A percentile compares a stretch with the other conserved stretches of the same genome.
These are phyloP conservation scores for Hippocampus comes DNA, from an alignment of 2,113 vertebrate genomes.

Conservation along the genomic window DNA sequence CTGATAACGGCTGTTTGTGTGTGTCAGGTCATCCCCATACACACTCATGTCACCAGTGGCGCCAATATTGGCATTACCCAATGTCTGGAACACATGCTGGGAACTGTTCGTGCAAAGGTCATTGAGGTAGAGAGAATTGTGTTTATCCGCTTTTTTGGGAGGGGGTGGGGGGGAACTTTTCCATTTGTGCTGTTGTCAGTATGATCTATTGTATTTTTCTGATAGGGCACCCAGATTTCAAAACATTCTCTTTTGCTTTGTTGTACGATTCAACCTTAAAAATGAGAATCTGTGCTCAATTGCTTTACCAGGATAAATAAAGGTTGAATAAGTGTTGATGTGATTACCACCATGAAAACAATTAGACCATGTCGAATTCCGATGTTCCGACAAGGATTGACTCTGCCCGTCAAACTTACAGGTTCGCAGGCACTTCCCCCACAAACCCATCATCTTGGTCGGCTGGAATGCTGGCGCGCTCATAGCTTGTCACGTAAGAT, in stretches of 20 bases:
- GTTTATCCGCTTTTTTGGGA: background rate
- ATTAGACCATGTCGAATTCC: background rate
- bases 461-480: slow-evolving; percentile 95
- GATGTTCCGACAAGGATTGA: background rate
- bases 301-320: background rate
- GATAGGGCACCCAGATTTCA: background rate
- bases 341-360: too few relatives aligned
- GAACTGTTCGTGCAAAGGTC: slow-evolving; percentile 85
- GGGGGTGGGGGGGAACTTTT: too few relatives aligned
- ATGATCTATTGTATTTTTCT: background rate
- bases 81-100: slow-evolving; percentile 94
- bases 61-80: slow-evolving; percentile 86
- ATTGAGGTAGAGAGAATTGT: slow-evolving; percentile 77
- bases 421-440: slow-evolving; percentile 95
- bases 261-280: background rate
- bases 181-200: background rate
- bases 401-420: slow-evolving; percentile 38
- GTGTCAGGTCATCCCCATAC: slow-evolving; percentile 86
- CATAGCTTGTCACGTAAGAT: slow-evolving; percentile 92
- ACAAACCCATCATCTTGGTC: slow-evolving; percentile 91
- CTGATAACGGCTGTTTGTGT: slow-evolving; percentile 13
- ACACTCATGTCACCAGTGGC: slow-evolving; percentile 82
- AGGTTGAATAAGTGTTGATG: too few relatives aligned
- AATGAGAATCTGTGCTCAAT: background rate
- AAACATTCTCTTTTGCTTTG: background rate